These are phyloP conservation scores for Diabrotica undecimpunctata DNA, from an alignment of 1,140 invertebrate species.

Conservation along the genomic window DNA sequence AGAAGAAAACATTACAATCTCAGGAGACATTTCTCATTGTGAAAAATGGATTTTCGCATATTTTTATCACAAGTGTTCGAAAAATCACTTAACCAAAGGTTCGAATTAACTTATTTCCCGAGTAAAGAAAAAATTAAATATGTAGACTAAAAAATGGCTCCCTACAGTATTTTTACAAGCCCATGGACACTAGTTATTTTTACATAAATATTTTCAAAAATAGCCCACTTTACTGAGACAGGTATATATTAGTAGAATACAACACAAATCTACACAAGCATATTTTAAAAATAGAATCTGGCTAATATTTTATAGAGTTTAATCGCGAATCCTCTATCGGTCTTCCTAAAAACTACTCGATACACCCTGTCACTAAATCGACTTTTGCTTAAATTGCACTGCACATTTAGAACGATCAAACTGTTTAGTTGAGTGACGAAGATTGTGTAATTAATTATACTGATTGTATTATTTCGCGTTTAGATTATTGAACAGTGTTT, in stretches of 20 bases:
- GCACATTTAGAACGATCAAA: conserved; percentile 14
- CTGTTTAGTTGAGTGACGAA: conserved; percentile 7
- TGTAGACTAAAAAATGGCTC: conserved; percentile 43
- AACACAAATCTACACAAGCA: conserved; percentile 35
- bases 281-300: conserved; percentile 44
- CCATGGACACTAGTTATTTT: conserved; percentile 43
- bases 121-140: conserved; percentile 27
- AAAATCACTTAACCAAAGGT: conserved; percentile 10
- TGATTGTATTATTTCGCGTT: conserved; percentile 8
- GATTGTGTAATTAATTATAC: conserved; percentile 10
- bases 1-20: conserved; percentile 8
- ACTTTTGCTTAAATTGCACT: conserved; percentile 28
- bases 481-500: conserved; percentile 11
- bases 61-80: not conserved
- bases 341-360: conserved; percentile 44
- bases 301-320: conserved; percentile 39
- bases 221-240: conserved; percentile 41
- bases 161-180: conserved; percentile 34
- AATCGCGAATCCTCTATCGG: conserved; percentile 42
- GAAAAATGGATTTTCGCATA: not conserved
- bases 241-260: conserved; percentile 42
- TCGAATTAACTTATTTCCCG: not conserved
- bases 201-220: conserved; percentile 43
- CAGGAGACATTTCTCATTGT: conserved; percentile 7
- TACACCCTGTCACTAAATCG: conserved; percentile 44